Conservation (phyloP, 2,113 vertebrate species). For the Pavo muticus region DNA sequence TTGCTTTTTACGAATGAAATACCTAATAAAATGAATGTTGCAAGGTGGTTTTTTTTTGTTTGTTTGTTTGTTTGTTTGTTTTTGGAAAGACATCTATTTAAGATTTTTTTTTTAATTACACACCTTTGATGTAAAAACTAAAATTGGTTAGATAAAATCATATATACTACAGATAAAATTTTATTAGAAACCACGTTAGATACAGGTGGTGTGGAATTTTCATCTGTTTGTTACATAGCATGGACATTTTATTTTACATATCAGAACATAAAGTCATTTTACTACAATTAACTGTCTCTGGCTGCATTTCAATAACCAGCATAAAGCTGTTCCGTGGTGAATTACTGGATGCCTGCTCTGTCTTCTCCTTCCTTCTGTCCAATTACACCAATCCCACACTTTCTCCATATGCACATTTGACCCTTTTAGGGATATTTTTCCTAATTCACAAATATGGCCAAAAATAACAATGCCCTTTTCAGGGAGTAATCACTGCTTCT, state of each 20-base stretch:
- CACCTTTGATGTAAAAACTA: constrained; percentile 79
- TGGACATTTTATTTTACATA: constrained; percentile 81
- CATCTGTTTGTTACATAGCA: constrained; percentile 80
- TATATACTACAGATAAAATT: constrained; percentile 79
- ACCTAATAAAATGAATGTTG: constrained; percentile 80
- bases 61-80: background rate
- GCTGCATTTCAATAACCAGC: constrained; percentile 70
- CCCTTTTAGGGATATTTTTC: background rate
- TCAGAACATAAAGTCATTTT: constrained; percentile 83
- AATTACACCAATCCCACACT: background rate
- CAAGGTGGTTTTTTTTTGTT: constrained; percentile 56
- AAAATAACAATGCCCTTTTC: background rate
- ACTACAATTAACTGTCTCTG: constrained; percentile 74
- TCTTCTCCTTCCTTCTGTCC: constrained; percentile 1
- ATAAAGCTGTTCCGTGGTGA: constrained; percentile 9
- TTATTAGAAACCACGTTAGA: constrained; percentile 81
- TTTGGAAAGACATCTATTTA: constrained; percentile 82
- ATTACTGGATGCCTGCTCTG: background rate
- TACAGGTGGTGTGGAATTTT: constrained; percentile 68
- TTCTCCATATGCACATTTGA: background rate
- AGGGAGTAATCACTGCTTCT: background rate
- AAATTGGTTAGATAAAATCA: constrained; percentile 74
- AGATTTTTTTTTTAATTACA: constrained; percentile 75
- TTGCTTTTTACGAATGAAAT: constrained; percentile 80
- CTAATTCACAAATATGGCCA: background rate